A percentile compares a stretch with the other conserved stretches of the same genome.
Conservation (phyloP, 1,140 invertebrate genomes). For the Drosophila ambigua region DNA sequence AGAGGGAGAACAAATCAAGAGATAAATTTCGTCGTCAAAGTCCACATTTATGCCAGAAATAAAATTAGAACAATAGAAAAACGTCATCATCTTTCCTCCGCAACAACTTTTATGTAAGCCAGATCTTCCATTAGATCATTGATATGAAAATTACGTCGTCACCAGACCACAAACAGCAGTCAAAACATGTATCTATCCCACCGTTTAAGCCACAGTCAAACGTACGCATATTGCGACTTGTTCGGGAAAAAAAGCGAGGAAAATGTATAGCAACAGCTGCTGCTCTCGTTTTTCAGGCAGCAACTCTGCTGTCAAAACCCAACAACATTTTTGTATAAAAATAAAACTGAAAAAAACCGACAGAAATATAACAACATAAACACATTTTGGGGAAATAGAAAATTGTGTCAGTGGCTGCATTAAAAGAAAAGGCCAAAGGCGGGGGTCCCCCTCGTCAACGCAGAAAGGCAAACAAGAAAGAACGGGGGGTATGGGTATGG, state of each 20-base stretch:
- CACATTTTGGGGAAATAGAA: slow-evolving; percentile 31
- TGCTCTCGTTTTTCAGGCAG: slow-evolving; percentile 61
- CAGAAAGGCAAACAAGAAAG: neutral
- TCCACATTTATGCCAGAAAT: too few relatives aligned
- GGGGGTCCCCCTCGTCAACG: slow-evolving; percentile 22
- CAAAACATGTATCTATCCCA: slow-evolving; percentile 22
- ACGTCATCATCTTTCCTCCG: too few relatives aligned
- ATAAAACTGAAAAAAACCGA: slow-evolving; percentile 59
- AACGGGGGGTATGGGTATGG: neutral
- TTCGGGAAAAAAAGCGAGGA: slow-evolving; percentile 20
- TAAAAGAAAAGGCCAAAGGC: slow-evolving; percentile 52
- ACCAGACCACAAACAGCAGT: slow-evolving; percentile 24
- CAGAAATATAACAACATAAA: slow-evolving; percentile 31
- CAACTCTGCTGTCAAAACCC: slow-evolving; percentile 34
- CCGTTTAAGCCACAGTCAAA: slow-evolving; percentile 11
- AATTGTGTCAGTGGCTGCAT: slow-evolving; percentile 70
- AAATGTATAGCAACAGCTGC: slow-evolving; percentile 60
- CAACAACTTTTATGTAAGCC: too few relatives aligned
- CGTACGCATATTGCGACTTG: slow-evolving; percentile 34
- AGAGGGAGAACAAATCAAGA: too few relatives aligned
- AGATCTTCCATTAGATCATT: too few relatives aligned
- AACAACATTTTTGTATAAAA: slow-evolving; percentile 61
- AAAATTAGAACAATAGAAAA: too few relatives aligned
- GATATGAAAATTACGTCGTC: neutral
- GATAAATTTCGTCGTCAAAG: too few relatives aligned